Evolutionary conservation across 2,797 vertebrate genomes (phyloP), one percentile per base, ranked within the genome.

Genomic region (Chaenodraco wilsoni): DNA sequence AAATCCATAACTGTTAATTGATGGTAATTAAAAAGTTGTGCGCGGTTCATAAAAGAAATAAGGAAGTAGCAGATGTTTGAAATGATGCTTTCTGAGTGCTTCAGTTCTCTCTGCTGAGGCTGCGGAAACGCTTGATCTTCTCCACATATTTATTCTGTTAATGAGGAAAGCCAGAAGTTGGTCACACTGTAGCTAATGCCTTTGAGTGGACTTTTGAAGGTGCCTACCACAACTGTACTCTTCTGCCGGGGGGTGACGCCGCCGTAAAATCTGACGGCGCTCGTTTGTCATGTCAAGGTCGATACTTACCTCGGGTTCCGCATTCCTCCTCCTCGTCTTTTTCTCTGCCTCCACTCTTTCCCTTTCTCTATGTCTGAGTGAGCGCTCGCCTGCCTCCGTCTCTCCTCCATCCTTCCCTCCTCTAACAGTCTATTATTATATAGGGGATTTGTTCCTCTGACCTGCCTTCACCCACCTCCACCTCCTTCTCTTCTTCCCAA

Each of bases 201-300:
- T 90, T 89, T 86, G 81, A 88, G 72, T 68, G 65, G 83, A 86
- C 71, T 88, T 90, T 85, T 90, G 79, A 93, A 90, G 89, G 90
- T 85, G 87, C 82, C 56, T 51, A 72, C 78, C 63, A 65, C 62
- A 68, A 87, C 83, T 65, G 69, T 69, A 74, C 74, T 76, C 74
- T 65, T 75, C 74, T 45, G 79, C 78, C 64, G 6, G 19, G 46
- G 67, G 84, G 66, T 59, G 87, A 82, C 33, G 40, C 37, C 56
- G 78, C 81, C 77, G 77, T 89, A 80, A 90, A 92, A 89, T 86
- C 76, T 82, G 87, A 88, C 67, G 61, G 73, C 56, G 54, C 88
- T 90, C 84, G 81, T 92, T 93, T 90, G 86, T 90, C 91, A 90
- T 45, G 78, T 84, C 90, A 93, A 92, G 92, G 92, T 93, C 88